Evolutionary conservation across 2,888 invertebrate genomes (phyloP).

Genomic region (Automeris io): DNA sequence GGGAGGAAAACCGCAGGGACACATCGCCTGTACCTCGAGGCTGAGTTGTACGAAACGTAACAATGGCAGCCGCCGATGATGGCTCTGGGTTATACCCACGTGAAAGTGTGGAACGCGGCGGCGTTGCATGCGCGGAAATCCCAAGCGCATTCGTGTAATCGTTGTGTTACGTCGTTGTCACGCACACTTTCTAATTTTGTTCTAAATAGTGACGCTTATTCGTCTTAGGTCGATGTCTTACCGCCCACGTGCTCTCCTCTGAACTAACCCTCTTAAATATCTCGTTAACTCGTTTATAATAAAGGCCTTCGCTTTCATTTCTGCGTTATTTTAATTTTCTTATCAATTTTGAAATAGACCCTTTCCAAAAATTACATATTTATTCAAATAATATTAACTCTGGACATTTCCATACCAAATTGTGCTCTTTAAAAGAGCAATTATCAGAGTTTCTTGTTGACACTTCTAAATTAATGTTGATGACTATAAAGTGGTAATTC

Average conservation of each 20-base stretch:
- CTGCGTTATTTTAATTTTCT: too few species aligned
- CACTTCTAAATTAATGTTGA: too few species aligned
- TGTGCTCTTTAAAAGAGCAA: too few species aligned
- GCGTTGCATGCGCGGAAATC: conserved; percentile 42
- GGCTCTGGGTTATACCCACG: conserved; percentile 26
- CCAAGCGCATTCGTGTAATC: conserved; percentile 32
- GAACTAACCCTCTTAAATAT: too few species aligned
- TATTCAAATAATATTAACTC: too few species aligned
- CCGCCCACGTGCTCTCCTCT: background rate
- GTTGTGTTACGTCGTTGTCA: conserved; percentile 29
- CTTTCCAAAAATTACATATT: too few species aligned
- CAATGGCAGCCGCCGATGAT: conserved; percentile 22
- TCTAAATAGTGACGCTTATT: conserved; percentile 8
- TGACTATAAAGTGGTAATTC: too few species aligned
- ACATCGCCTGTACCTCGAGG: conserved; percentile 2
- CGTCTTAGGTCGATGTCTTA: background rate
- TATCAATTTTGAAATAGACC: too few species aligned
- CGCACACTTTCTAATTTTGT: conserved; percentile 36
- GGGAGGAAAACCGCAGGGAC: conserved; percentile 10
- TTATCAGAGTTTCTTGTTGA: too few species aligned
- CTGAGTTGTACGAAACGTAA: conserved; percentile 11
- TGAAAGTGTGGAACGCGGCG: conserved; percentile 41
- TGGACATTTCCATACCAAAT: too few species aligned
- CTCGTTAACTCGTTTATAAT: too few species aligned
- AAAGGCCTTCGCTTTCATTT: too few species aligned